phyloP scores from a whole-genome alignment of 1,140 invertebrate genomes.

The Aphaenogaster ashmeadi region DNA sequence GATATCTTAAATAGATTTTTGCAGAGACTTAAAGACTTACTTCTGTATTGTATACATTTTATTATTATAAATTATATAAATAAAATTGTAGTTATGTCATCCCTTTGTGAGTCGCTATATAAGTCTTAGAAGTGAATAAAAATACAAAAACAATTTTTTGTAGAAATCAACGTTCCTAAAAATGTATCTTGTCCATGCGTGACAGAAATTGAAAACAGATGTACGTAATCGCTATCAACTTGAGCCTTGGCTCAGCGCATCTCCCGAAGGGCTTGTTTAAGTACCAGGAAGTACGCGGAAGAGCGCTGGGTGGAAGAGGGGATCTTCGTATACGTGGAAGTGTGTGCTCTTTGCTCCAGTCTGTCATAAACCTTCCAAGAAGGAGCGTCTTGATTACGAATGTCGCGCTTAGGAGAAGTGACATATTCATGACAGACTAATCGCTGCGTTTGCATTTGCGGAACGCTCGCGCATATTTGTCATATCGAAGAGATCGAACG shows the following conservation, averaged over 20 bases:
- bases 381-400: conserved; percentile 61
- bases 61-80: neutral
- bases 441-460: conserved; percentile 45
- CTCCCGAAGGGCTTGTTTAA: conserved; percentile 69
- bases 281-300: conserved; percentile 71
- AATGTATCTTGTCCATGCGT: neutral
- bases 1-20: neutral
- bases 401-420: conserved; percentile 58
- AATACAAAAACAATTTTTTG: neutral
- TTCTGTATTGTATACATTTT: neutral
- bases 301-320: conserved; percentile 44
- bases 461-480: conserved; percentile 29
- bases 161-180: neutral
- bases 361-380: conserved; percentile 72
- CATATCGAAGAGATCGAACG: neutral
- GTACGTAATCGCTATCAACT: conserved; percentile 30
- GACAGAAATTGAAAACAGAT: conserved; percentile 14
- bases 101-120: neutral
- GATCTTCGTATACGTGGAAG: conserved; percentile 66
- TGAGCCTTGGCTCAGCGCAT: conserved; percentile 28
- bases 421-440: conserved; percentile 27
- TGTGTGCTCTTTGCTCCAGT: conserved; percentile 70
- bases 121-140: neutral
- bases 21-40: too few relatives aligned
- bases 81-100: neutral